Base-by-base conservation (phyloP, 2,888 invertebrate species). In the Cylindroiulus punctatus region DNA sequence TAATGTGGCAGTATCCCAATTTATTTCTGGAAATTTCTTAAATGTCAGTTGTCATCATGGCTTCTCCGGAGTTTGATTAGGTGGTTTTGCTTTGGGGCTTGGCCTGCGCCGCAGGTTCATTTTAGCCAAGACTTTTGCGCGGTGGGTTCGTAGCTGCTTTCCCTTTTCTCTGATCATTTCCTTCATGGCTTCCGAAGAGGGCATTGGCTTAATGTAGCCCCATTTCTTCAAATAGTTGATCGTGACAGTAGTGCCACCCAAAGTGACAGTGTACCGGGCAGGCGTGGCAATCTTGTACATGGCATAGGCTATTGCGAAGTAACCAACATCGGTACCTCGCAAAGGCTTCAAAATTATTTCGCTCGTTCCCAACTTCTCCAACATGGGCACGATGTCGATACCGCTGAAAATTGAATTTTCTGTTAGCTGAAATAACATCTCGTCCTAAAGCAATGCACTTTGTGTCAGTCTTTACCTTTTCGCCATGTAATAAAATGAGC, bases 201-300 rank as follows among this genome's bases (percentile, higher is more conserved):
- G 95, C 47, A 96, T 94, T n/a, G 96, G 96, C 90, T 94, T 95
- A 87, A 97, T 95, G 90, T 95, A 94, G 85, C 98, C 98, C 90
- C 94, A 93, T 89, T 93, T 93, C 89, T 94, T 94, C 88, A 98
- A 92, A 89, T 94, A 95, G 89, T 94, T 96, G 87, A 98, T 97
- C 10, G 95, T 94, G 90, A 95, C 91, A 26, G 97, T 97, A 30
- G 98, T 97, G 83, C 96, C 96, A 89, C 96, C 96, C 95, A 89
- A 36, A 91, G 98, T 98, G 0, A 97, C 95, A n/a, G 97, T 95
- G 91, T 98, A 98, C 89, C 98, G 93, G 19, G 96, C 91, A 3
- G 98, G 98, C 12, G 98, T 96, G 42, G 94, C 94, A 88, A 99
- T 92, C 92, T 99, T 99, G 91, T 98, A 99, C 89, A 98, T 93